Evolutionary conservation across 1,140 invertebrate species (phyloP), one percentile per base, ranked within the genome.

Genomic region (Whitmania pigra): DNA sequence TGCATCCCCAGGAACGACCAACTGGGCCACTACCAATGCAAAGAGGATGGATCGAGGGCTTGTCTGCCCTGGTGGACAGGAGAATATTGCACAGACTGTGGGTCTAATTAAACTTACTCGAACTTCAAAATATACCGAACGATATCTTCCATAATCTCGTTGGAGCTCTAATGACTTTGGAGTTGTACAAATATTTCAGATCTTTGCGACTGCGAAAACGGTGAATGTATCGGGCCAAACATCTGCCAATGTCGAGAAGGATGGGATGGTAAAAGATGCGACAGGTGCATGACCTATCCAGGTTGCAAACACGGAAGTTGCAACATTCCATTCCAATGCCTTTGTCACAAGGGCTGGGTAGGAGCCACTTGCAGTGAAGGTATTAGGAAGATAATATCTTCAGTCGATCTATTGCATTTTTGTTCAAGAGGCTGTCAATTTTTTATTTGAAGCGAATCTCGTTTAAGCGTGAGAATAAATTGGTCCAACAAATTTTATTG

Each of bases 21-120:
- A 73, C 94, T 94, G 80, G 94, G 94, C 0, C 94, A 96, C 82
- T 96, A 92, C 84, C 89, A 87, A 73, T 97, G 94, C 83, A 85
- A 88, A 20, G 74, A 73, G 53, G 86, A 86, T 27, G 94, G 94
- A 0, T 87, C 90, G 75, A 88, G 88, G 63, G 87, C 92, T 18
- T 97, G 94, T 82, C 84, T 89, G 54, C 86, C 88, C 6, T 93
- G 93, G 63, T 97, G 94, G 94, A 88, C 88, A 60, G 93, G 91
- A 72, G 88, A 90, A 79, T 87, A 94, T 25, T 97, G 93, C 81
- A 89, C 91, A 79, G 89, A 87, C 87, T 87, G 91, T 94, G 86
- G 91, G 89, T 70, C 54, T 57, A 4, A 57, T n/a, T 25, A 25
- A 57, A 57, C 54, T 25, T n/a, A 57, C 54, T 9, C 20, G 9